Conservation (phyloP, 2,888 invertebrate genomes). For the Smittia aterrima region DNA sequence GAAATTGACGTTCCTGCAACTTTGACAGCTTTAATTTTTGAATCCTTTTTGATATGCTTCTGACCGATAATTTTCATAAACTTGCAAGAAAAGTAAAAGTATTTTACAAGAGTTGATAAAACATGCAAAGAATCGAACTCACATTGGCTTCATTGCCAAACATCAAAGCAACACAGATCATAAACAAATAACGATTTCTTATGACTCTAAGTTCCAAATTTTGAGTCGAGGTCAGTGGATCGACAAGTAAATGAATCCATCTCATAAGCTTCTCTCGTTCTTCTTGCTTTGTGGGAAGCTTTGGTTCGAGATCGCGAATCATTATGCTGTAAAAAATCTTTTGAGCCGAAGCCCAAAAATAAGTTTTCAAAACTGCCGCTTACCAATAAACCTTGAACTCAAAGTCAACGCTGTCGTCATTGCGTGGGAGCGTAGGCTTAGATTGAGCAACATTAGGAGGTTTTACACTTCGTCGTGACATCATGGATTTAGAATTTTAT, state of each 20-base stretch:
- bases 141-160: background rate
- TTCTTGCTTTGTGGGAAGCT: background rate
- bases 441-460: background rate
- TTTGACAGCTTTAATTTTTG: background rate
- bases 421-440: background rate
- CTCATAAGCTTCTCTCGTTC: background rate
- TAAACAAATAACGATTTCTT: slow-evolving; percentile 27
- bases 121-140: too few species aligned
- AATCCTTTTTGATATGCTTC: background rate
- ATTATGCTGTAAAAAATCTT: background rate
- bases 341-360: background rate
- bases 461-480: background rate
- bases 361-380: background rate
- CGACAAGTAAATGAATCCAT: slow-evolving; percentile 35
- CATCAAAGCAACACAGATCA: slow-evolving; percentile 29
- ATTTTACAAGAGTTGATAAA: too few species aligned
- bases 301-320: background rate
- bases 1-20: background rate
- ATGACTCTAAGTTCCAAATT: background rate
- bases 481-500: too few species aligned
- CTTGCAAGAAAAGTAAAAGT: background rate
- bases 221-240: slow-evolving; percentile 16
- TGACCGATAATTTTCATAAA: background rate
- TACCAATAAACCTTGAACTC: slow-evolving; percentile 33
- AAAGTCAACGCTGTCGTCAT: slow-evolving; percentile 1